Base-by-base conservation (phyloP, 2,888 invertebrate species). In the Trachelus iudaicus region DNA sequence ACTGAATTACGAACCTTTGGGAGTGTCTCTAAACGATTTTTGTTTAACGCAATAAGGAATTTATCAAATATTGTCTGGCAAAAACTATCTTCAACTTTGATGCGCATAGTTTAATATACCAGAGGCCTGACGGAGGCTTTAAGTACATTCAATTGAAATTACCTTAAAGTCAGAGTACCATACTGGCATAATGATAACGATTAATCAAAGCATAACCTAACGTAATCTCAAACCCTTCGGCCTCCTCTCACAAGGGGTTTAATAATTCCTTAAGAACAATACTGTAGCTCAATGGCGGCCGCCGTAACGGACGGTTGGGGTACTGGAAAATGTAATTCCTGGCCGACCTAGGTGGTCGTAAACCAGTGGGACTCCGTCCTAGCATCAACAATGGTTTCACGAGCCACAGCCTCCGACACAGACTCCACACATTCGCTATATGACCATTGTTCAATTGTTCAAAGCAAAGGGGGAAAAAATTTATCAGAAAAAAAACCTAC, bases 321-420 rank as follows among this genome's bases (percentile, higher is more conserved):
- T 69, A 34, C 77, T 68, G 74, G 79, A 81, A 71, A 81, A 76
- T 33, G 69, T 79, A 79, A 79, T 81, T 81, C 79, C 73, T 76
- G 31, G 33, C 31, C 80, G 69, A 79, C 77, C 79, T 80, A 81
- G 80, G 83, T 79, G 81, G 79, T 79, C 77, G 79, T 80, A 80
- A 81, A 83, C 82, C 83, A 80, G 78, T 79, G 79, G 79, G 76
- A 73, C 79, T 77, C 80, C 80, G 79, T 31, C 31, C 71, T 31
- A 31, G 30, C 75, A 74, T 34, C 76, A 69, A 76, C 76, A 76
- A 76, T 76, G 76, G 76, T n/a, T 37, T 11, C 69, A n/a, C 31
- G 15, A n/a, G 69, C 56, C 6, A 23, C 34, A 71, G 76, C 30
- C 34, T 23, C 34, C 30, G 11, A 31, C 69, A 73, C 73, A 34